These are phyloP conservation scores for Etheostoma cragini DNA, from an alignment of 2,113 vertebrate genomes.

Conservation along the genomic window DNA sequence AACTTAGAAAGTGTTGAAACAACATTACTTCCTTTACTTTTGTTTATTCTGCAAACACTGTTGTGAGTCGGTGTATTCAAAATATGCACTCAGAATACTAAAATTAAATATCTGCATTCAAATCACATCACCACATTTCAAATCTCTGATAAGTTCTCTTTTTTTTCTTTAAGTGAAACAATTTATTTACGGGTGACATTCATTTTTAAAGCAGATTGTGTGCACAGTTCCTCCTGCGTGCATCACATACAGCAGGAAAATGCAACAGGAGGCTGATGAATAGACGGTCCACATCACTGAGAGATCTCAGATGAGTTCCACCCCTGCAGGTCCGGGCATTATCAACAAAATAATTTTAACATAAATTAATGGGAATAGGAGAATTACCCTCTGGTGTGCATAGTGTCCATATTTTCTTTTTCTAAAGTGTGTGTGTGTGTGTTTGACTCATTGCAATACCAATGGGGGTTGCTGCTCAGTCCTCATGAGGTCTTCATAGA, in stretches of 20 bases:
- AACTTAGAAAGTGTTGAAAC: constrained; percentile 6
- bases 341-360: background rate
- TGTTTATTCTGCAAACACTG: background rate
- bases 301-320: background rate
- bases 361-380: background rate
- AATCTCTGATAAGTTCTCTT: background rate
- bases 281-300: background rate
- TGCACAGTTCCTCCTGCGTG: background rate
- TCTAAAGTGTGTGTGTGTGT: constrained; percentile 10
- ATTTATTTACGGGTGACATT: background rate
- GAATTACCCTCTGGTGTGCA: background rate
- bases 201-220: constrained; percentile 8
- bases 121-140: background rate
- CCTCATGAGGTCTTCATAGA: constrained; percentile 97
- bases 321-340: background rate
- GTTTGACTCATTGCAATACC: constrained; percentile 74
- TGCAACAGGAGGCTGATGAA: background rate
- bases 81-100: background rate
- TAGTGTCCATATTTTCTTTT: background rate
- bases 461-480: constrained; percentile 85
- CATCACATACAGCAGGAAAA: background rate
- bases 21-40: background rate
- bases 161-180: background rate
- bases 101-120: background rate
- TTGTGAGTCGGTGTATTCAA: background rate